Evolutionary conservation across 1,140 invertebrate genomes (phyloP).

Genomic region (Amyelois transitella): DNA sequence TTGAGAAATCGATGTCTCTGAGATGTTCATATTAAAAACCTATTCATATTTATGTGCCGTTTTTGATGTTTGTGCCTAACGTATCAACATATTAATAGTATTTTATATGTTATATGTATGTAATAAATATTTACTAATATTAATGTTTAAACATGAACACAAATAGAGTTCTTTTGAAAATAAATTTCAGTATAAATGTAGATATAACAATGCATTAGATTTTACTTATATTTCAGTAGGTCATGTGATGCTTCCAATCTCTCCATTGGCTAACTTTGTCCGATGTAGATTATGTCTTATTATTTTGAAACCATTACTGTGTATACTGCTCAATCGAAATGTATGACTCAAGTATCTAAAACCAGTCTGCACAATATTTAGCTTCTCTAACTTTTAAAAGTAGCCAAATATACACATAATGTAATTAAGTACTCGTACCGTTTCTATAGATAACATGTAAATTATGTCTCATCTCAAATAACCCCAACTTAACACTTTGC

Average conservation of each 20-base stretch:
- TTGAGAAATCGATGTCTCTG: neutral
- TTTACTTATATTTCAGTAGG: neutral
- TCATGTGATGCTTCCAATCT: neutral
- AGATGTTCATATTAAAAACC: neutral
- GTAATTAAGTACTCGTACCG: slow-evolving; percentile 19
- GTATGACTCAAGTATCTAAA: neutral
- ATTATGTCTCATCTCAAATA: slow-evolving; percentile 23
- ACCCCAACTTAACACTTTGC: slow-evolving; percentile 69
- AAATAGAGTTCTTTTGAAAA: neutral
- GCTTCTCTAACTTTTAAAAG: slow-evolving; percentile 8
- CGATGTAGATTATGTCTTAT: too few species aligned
- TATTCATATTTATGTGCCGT: neutral
- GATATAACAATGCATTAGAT: neutral
- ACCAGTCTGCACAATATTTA: neutral
- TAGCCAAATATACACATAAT: slow-evolving; percentile 14
- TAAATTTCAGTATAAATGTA: neutral
- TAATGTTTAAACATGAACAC: neutral
- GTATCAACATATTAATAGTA: slow-evolving; percentile 14
- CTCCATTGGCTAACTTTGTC: neutral
- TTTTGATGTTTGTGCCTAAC: slow-evolving; percentile 11
- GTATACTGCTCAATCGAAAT: neutral
- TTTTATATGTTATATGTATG: slow-evolving; percentile 22
- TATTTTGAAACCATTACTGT: too few species aligned
- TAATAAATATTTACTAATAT: slow-evolving; percentile 1
- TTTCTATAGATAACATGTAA: slow-evolving; percentile 18